Base-by-base conservation (phyloP, 2,797 vertebrate genomes). In the Calcarius lapponicus region DNA sequence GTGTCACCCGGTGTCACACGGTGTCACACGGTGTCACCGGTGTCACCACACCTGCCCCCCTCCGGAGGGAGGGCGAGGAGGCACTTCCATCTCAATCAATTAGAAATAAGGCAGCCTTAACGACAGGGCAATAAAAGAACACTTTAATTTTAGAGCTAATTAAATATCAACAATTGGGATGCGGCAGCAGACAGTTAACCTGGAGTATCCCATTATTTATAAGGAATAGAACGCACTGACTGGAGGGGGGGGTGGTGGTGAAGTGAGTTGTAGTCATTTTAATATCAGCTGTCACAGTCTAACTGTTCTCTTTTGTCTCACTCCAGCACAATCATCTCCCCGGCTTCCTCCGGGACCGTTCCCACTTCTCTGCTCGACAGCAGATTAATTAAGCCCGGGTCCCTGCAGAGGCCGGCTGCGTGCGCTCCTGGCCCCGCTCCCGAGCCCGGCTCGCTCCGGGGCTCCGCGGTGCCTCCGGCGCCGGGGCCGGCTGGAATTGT, bases 91-190 rank as follows among this genome's bases (percentile, higher is more conserved):
- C 97, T 98, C 97, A 88, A 97, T 98, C 98, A 98, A 97, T 97
- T 97, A 97, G 96, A 97, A 97, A 96, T 87, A 96, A 95, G 97
- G 95, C 82, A 62, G 80, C 95, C 93, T 92, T 85, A 88, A 95
- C 38, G 14, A 94, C 81, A 65, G 91, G 88, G 96, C 92, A 96
- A 97, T 97, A 97, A 98, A 97, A 97, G 97, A 96, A 96, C 88
- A 82, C 96, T 98, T 98, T 98, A 97, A 98, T 98, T 98, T 98
- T 96, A 97, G 97, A 98, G 97, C 98, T 98, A 98, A 98, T 98
- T 98, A 98, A 98, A 98, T 98, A 98, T 97, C 98, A 98, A 98
- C 98, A 97, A 98, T 97, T 95, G 98, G 96, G 97, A 98, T 96
- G 96, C 95, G 45, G 96, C 95, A 96, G 89, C 97, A 98, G 97